Percentiles rank a stretch among this genome's conserved stretches.
Conservation (phyloP, 2,888 invertebrate genomes). For the Troides helena region DNA sequence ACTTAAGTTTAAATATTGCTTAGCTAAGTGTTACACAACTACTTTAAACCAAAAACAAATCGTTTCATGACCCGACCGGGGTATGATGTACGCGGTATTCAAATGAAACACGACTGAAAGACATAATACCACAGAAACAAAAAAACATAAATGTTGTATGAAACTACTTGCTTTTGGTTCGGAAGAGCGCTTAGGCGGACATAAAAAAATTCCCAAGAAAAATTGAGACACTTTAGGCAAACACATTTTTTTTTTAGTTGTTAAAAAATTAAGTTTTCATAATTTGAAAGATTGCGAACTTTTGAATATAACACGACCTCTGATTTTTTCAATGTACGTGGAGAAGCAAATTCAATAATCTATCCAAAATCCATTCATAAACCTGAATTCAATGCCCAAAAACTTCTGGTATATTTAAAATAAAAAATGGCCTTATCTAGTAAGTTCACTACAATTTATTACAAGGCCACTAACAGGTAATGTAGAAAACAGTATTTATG, state of each 20-base stretch:
- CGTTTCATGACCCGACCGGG: not conserved
- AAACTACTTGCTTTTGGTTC: slow-evolving; percentile 12
- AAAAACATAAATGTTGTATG: not conserved
- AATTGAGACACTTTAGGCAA: not conserved
- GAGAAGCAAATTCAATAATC: not conserved
- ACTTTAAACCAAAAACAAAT: slow-evolving; percentile 32
- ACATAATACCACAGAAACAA: not conserved
- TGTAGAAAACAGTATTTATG: not conserved
- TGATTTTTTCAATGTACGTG: not conserved
- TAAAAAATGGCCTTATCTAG: not conserved
- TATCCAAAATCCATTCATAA: not conserved
- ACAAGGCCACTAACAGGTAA: not conserved
- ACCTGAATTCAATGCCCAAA: not conserved
- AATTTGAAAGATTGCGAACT: not conserved
- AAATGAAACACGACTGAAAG: not conserved
- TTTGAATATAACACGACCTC: not conserved
- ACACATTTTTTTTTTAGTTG: not conserved
- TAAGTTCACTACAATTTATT: not conserved
- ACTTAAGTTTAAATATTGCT: slow-evolving; percentile 49
- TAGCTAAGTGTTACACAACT: slow-evolving; percentile 65
- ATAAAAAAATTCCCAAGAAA: slow-evolving; percentile 1
- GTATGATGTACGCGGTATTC: not conserved
- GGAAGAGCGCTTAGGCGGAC: slow-evolving; percentile 28
- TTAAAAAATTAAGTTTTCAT: not conserved
- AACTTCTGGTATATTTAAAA: not conserved